phyloP scores from a whole-genome alignment of 2,113 vertebrate species.

The Vicugna pacos region DNA sequence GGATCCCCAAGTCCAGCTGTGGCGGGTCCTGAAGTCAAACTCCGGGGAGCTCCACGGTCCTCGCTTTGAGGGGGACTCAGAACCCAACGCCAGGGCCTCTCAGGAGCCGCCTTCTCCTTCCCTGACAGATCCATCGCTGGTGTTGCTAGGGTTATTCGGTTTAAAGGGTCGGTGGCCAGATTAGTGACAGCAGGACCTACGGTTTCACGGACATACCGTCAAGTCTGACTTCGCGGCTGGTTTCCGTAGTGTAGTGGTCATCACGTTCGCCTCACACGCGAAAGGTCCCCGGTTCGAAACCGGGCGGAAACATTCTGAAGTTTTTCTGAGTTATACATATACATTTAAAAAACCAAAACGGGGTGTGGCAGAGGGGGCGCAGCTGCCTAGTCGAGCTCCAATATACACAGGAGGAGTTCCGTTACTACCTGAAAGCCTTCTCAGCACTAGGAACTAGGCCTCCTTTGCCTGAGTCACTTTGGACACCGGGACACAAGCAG shows the following conservation, averaged over 20 bases:
- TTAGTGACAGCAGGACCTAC: background rate
- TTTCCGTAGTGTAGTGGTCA: background rate
- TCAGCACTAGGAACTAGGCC: background rate
- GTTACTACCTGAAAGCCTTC: background rate
- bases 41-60: background rate
- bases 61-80: too few species aligned
- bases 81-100: background rate
- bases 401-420: background rate
- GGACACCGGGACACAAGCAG: background rate
- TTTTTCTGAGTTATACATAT: background rate
- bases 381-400: background rate
- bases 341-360: background rate
- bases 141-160: background rate
- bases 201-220: background rate
- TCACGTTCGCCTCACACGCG: background rate
- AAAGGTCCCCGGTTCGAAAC: background rate
- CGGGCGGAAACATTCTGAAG: background rate
- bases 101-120: background rate
- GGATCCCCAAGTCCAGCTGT: too few species aligned
- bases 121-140: background rate
- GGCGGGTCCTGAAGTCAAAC: background rate
- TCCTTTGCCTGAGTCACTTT: background rate
- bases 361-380: background rate
- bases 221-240: rapidly evolving
- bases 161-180: background rate